Conservation (phyloP, 2,113 vertebrate species). For the Grallaria varia region DNA sequence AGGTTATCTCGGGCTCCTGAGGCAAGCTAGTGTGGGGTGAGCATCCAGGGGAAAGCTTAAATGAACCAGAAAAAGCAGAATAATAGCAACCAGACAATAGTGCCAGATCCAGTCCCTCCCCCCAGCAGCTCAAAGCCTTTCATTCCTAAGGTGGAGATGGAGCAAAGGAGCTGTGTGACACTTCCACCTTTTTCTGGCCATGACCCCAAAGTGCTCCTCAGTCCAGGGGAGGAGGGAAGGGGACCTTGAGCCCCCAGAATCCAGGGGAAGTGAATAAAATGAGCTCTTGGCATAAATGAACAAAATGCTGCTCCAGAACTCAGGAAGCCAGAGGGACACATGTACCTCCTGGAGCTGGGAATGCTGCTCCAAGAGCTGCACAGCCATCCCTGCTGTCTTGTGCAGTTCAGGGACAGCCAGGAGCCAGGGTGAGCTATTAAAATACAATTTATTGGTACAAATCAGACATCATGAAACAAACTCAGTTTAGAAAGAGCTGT, state of each 20-base stretch:
- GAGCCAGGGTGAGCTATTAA: slow-evolving; percentile 49
- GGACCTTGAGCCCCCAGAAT: not conserved
- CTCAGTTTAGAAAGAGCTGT: slow-evolving; percentile 24
- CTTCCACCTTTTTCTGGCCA: not conserved
- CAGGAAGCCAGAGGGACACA: not conserved
- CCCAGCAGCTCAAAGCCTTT: not conserved
- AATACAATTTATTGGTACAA: slow-evolving; percentile 71
- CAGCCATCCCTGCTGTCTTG: not conserved
- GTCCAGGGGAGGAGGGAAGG: not conserved
- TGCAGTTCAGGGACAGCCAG: not conserved
- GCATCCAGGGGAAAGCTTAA: not conserved
- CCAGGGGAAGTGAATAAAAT: not conserved
- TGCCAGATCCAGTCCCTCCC: not conserved
- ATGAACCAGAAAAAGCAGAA: not conserved
- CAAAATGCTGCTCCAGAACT: not conserved
- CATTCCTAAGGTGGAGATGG: not conserved
- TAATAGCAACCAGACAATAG: rapidly evolving
- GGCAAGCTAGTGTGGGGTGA: not conserved
- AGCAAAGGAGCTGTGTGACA: not conserved
- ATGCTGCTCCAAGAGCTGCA: not conserved
- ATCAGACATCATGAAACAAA: slow-evolving; percentile 40
- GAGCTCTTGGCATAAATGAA: not conserved
- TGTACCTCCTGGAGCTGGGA: not conserved
- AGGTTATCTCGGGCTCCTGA: not conserved
- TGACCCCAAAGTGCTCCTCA: not conserved